Conservation (phyloP, 2,113 vertebrate genomes). For the Pangasianodon gigas region DNA sequence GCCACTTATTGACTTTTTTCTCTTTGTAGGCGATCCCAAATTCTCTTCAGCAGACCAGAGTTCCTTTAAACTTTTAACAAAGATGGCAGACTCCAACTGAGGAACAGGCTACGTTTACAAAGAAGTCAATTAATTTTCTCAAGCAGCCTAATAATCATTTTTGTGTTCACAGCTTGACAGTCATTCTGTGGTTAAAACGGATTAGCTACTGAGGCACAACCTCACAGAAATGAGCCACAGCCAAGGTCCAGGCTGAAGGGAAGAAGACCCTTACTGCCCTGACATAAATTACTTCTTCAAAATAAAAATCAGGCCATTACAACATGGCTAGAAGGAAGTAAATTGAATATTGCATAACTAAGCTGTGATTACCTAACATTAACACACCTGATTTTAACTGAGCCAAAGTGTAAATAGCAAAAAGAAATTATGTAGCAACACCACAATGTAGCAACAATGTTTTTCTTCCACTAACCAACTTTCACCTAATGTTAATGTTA, state of each 20-base stretch:
- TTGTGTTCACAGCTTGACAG: neutral
- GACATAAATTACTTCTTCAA: neutral
- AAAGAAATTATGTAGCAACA: too few relatives aligned
- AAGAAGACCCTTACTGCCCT: neutral
- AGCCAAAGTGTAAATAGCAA: neutral
- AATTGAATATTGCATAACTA: neutral
- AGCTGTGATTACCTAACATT: neutral
- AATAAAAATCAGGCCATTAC: neutral
- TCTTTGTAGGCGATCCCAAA: neutral
- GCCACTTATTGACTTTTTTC: neutral
- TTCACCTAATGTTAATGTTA: neutral
- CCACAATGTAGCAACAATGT: neutral
- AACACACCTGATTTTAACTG: neutral
- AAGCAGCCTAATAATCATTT: neutral
- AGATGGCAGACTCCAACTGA: neutral
- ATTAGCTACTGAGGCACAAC: constrained; percentile 1
- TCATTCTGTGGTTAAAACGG: neutral
- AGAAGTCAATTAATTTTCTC: neutral
- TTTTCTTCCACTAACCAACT: neutral
- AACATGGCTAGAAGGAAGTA: neutral
- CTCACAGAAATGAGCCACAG: neutral
- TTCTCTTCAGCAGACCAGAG: neutral
- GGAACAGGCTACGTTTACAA: neutral
- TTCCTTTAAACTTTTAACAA: neutral
- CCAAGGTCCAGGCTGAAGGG: neutral